Evolutionary conservation across 30 jellyfish, hydroid and myxozoan species (phyloP), one percentile per base, ranked within the genome.

Genomic region (Hydractinia symbiolongicarpus): DNA sequence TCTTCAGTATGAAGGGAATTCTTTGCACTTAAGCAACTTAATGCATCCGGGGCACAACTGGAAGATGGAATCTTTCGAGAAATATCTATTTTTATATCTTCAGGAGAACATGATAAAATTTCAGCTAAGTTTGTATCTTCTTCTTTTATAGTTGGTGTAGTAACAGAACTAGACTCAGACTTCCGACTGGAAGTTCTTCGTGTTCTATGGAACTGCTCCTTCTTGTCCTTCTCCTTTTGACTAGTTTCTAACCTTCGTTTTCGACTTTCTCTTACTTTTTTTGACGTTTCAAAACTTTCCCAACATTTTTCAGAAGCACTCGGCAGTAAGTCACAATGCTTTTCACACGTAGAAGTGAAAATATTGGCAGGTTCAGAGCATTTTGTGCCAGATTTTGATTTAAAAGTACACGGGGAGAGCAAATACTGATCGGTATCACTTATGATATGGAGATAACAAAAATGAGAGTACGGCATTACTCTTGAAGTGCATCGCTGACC

Each of bases 401-500:
- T 54, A 79, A 16, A 30, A 8, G 73, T 61, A 21, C 87, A 79
- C 50, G 57, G 82, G 2, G 17, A 7, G 61, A 21, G 66, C 5
- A 79, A n/a, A 53, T 61, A 79, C 21, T 79, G 87, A 5, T 79
- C 87, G 16, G 69, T 5, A 21, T 79, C 87, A 15, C 20, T 20
- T 72, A 84, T 79, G 93, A 93, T 83, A 84, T 95, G 98, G 4
- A 60, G 81, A 64, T 66, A 62, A 82, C 98, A 93, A 75, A 61
- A 93, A 73, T 88, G 87, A 21, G 98, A 83, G 44, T 87, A 86
- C 7, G 98, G 98, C 75, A 93, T 55, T 14, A 84, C 93, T 61
- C 68, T 81, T 11, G 66, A 67, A 20, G 74, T 78, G 67, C 98
- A 93, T 60, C 98, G 83, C 14, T 81, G 82, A n/a, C 66, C 58